Percentiles rank a stretch among this genome's conserved stretches.
These are phyloP conservation scores for Pipa parva DNA, from an alignment of 2,113 vertebrate species.

Conservation along the genomic window DNA sequence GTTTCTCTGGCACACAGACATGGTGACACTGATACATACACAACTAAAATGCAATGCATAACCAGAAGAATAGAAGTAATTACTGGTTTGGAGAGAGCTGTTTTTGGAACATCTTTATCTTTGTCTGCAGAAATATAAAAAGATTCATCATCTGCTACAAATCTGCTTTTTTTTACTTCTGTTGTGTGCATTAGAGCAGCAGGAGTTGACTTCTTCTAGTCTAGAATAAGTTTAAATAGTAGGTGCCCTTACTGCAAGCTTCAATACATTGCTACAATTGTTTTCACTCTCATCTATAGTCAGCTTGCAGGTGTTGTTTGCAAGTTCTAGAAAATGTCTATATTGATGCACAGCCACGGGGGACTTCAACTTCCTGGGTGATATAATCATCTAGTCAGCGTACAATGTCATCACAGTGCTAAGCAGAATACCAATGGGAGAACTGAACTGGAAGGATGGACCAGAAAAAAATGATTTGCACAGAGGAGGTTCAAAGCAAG, in stretches of 20 bases:
- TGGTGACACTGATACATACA: slow-evolving; percentile 33
- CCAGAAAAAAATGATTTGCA: too few relatives aligned
- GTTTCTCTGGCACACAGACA: slow-evolving; percentile 28
- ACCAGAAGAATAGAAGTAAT: slow-evolving; percentile 44
- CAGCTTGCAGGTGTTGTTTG: too few relatives aligned
- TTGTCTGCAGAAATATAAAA: slow-evolving; percentile 11
- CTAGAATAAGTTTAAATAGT: background rate
- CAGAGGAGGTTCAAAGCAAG: too few relatives aligned
- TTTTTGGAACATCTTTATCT: slow-evolving; percentile 39
- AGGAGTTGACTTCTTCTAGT: background rate
- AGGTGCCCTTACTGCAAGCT: background rate
- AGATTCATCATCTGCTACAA: slow-evolving; percentile 34
- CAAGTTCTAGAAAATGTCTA: too few relatives aligned
- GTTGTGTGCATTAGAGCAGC: background rate
- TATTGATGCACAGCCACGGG: too few relatives aligned
- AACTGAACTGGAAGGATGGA: too few relatives aligned
- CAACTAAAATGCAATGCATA: slow-evolving; percentile 37
- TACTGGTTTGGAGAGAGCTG: slow-evolving; percentile 43
- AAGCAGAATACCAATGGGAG: too few relatives aligned
- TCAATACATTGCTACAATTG: too few relatives aligned
- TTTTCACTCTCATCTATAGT: too few relatives aligned
- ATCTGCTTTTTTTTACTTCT: slow-evolving; percentile 47
- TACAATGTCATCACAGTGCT: too few relatives aligned
- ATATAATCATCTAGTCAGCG: too few relatives aligned
- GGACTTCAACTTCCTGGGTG: too few relatives aligned